Evolutionary conservation across 2,888 invertebrate species (phyloP), one percentile per base, ranked within the genome.

Genomic region (Acleris holmiana): DNA sequence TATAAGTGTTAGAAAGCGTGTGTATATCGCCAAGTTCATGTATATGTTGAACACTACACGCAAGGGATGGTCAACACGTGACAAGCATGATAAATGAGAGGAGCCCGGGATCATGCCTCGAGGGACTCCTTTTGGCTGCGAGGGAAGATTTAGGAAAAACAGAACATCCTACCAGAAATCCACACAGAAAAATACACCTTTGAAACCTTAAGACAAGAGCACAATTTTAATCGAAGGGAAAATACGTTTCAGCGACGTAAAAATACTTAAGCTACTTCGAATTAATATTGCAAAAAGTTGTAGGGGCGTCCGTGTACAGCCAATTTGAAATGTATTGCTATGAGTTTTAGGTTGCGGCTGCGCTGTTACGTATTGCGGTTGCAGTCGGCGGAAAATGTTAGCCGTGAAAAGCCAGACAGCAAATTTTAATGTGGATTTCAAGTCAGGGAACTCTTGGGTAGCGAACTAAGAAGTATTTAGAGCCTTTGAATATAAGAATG

Each of bases 41-140:
- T 65, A 83, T 86, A 84, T 84, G 83, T 78, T 78, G 76, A 79
- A 79, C 83, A 80, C 83, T 85, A 84, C 84, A 83, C 80, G 83
- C 89, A 86, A 89, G 88, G 90, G 89, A 91, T 90, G 90, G 91
- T 88, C 91, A 91, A 82, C 85, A 82, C 91, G 91, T 91, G 92
- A 91, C 91, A 89, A 87, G 91, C 86, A 90, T 91, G 89, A 90
- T 90, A 89, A 89, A 91, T 89, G 88, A 86, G 88, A 86, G 84
- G 78, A 88, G 81, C 85, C 83, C 85, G 88, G 88, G 89, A 89
- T 90, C 91, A 91, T 82, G 86, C 87, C 91, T 85, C 89, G 71
- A 70, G 91, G 88, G 91, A 88, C 82, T 82, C 83, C 85, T 86
- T 89, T 83, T 80, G 84, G 83, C 83, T 84, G 77, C 76, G 78